Conservation (phyloP, 2,888 invertebrate genomes). For the Lycophotia porphyrea region DNA sequence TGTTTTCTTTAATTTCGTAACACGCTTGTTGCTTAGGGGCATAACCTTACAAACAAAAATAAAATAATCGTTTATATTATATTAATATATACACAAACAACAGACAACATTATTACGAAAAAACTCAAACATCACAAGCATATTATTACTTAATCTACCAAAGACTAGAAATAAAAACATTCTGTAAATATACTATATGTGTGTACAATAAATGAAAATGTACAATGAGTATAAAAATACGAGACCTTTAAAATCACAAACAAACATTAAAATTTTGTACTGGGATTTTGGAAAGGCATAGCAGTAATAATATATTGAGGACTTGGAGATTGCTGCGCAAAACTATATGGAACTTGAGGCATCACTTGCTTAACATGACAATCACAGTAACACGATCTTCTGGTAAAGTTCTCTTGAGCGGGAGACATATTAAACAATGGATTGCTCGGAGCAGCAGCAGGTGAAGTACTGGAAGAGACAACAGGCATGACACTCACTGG, state of each 20-base stretch:
- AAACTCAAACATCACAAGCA: background rate
- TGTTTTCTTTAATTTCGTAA: constrained; percentile 14
- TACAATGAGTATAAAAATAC: background rate
- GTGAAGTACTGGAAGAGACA: constrained; percentile 64
- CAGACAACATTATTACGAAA: background rate
- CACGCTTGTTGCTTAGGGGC: fast-evolving
- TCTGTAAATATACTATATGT: background rate
- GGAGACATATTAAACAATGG: constrained; percentile 44
- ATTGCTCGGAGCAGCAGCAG: constrained; percentile 50
- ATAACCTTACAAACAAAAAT: background rate
- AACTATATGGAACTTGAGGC: constrained; percentile 53
- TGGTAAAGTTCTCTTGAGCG: constrained; percentile 51
- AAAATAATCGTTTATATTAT: background rate
- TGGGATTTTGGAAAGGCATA: constrained; percentile 70
- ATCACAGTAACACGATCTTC: constrained; percentile 74
- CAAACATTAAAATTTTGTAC: constrained; percentile 28
- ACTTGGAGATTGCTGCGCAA: constrained; percentile 58
- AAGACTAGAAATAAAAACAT: constrained; percentile 24
- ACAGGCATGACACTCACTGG: constrained; percentile 72
- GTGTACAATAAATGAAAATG: background rate
- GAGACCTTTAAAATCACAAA: background rate
- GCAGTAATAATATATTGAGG: constrained; percentile 77
- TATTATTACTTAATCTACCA: background rate
- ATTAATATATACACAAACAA: background rate
- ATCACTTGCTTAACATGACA: constrained; percentile 69